Percentiles rank a stretch among this genome's conserved stretches.
These are phyloP conservation scores for Nothobranchius kuhntae DNA, from an alignment of 2,113 vertebrate species.

Conservation along the genomic window DNA sequence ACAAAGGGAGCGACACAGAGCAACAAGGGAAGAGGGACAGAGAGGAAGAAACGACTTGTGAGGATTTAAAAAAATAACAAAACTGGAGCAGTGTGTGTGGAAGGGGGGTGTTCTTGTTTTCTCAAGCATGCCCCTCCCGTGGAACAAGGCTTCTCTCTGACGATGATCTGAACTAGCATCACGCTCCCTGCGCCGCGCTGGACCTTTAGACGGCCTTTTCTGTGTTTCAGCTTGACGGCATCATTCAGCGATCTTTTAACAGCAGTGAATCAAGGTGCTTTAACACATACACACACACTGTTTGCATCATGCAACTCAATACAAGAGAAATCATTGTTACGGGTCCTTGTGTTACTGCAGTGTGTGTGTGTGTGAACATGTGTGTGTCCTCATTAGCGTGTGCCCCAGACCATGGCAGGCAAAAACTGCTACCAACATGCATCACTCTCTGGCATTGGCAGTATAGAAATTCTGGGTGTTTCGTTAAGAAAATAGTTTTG, in stretches of 20 bases:
- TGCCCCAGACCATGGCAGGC: conserved; percentile 70
- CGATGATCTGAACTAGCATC: conserved; percentile 23
- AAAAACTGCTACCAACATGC: conserved; percentile 78
- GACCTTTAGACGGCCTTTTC: conserved; percentile 17
- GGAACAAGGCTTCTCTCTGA: conserved; percentile 29
- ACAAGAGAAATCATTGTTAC: conserved; percentile 50
- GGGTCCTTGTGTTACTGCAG: conserved; percentile 33
- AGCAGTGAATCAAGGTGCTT: conserved; percentile 66
- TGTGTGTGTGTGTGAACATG: not conserved
- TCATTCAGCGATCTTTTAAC: conserved; percentile 50
- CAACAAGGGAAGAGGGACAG: conserved; percentile 53
- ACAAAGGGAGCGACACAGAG: conserved; percentile 34
- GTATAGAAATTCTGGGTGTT: conserved; percentile 81
- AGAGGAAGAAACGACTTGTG: conserved; percentile 51
- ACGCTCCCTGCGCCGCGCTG: conserved; percentile 26
- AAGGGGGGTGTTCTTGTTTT: conserved; percentile 31
- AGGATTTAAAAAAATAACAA: conserved; percentile 35
- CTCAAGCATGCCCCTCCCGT: conserved; percentile 53
- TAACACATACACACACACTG: conserved; percentile 70
- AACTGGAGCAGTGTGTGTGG: conserved; percentile 12
- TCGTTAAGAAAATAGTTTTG: conserved; percentile 1
- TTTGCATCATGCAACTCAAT: conserved; percentile 72
- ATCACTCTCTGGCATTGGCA: conserved; percentile 76
- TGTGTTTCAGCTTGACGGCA: conserved; percentile 37
- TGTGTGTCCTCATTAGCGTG: conserved; percentile 23